Evolutionary conservation across 2,888 invertebrate species (phyloP).

Genomic region (Apoderus coryli): DNA sequence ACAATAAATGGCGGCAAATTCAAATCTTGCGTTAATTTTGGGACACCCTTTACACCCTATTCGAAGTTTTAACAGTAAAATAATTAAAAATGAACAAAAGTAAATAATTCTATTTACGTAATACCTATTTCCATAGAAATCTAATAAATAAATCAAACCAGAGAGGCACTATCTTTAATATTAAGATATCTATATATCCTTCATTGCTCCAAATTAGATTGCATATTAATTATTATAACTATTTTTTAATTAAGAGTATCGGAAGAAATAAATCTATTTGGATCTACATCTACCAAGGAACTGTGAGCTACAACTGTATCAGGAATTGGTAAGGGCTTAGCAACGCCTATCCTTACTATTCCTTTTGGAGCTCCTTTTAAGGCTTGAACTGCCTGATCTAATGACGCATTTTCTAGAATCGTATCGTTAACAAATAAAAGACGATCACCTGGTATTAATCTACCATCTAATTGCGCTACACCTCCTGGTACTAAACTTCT

Average conservation of each 20-base stretch:
- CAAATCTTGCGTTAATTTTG: too few species aligned
- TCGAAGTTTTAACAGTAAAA: too few species aligned
- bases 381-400: slow-evolving; percentile 95
- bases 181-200: too few species aligned
- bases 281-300: slow-evolving; percentile 29
- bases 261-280: slow-evolving; percentile 23
- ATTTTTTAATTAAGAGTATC: slow-evolving; percentile 18
- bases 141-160: too few species aligned
- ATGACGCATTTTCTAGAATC: slow-evolving; percentile 82
- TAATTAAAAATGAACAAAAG: too few species aligned
- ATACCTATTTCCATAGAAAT: too few species aligned
- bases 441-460: slow-evolving; percentile 94
- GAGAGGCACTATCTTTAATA: too few species aligned
- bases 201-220: too few species aligned
- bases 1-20: too few species aligned
- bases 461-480: slow-evolving; percentile 93
- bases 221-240: too few species aligned
- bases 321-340: slow-evolving; percentile 75
- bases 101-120: too few species aligned
- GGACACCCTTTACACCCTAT: too few species aligned
- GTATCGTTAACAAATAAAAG: slow-evolving; percentile 89
- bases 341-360: slow-evolving; percentile 88
- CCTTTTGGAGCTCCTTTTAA: slow-evolving; percentile 93
- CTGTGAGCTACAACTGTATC: slow-evolving; percentile 46
- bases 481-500: slow-evolving; percentile 96